These are phyloP conservation scores for Fregetta grallaria DNA, from an alignment of 2,113 vertebrate species.

Conservation along the genomic window DNA sequence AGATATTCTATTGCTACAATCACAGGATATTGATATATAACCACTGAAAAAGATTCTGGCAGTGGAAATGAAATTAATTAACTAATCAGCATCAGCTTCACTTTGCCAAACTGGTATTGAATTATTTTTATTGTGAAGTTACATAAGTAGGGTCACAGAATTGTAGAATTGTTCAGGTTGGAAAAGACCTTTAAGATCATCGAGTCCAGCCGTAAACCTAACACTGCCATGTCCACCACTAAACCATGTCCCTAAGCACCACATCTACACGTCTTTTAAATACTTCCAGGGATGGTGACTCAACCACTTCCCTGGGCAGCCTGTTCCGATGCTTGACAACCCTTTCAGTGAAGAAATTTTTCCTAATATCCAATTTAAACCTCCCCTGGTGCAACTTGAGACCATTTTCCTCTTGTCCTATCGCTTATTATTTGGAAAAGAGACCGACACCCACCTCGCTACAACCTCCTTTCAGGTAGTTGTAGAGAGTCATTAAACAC, in stretches of 20 bases:
- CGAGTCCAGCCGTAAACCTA: not conserved
- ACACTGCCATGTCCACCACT: not conserved
- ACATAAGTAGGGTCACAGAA: not conserved
- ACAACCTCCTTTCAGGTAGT: not conserved
- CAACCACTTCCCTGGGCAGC: not conserved
- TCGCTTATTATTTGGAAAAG: not conserved
- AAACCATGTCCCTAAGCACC: not conserved
- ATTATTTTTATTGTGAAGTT: not conserved
- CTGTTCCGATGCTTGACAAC: not conserved
- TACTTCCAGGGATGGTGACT: not conserved
- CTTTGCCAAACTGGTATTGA: not conserved
- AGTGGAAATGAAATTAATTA: not conserved
- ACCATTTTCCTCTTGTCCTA: not conserved
- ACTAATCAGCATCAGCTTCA: not conserved
- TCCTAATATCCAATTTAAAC: not conserved
- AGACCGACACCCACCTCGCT: fast-evolving
- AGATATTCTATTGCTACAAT: not conserved
- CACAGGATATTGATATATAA: not conserved
- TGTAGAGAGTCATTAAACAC: not conserved
- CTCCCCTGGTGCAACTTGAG: not conserved
- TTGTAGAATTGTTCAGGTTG: not conserved
- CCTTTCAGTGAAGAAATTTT: not conserved
- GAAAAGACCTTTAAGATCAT: not conserved
- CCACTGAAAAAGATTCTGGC: not conserved
- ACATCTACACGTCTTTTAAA: not conserved